Conservation (phyloP, 2,888 invertebrate genomes). For the Dynastes hyllus region DNA sequence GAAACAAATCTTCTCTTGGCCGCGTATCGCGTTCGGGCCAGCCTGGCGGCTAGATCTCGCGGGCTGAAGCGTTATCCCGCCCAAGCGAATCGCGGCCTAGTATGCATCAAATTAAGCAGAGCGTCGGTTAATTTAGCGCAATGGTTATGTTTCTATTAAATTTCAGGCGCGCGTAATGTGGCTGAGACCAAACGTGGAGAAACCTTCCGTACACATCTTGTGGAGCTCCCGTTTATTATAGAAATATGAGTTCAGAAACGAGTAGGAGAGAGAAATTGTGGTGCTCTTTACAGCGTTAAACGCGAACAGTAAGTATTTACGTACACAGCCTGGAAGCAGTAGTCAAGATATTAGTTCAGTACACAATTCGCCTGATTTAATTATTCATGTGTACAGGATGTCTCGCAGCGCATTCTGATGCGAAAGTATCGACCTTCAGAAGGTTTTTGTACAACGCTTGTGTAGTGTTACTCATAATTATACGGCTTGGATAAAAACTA, state of each 20-base stretch:
- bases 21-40: neutral
- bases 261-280: neutral
- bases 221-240: neutral
- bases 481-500: too few relatives aligned
- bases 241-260: neutral
- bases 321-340: neutral
- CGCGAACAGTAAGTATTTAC: neutral
- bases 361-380: too few relatives aligned
- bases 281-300: neutral
- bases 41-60: neutral
- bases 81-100: neutral
- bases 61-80: neutral
- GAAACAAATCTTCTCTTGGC: constrained; percentile 3
- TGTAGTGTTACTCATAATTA: too few relatives aligned
- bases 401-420: too few relatives aligned
- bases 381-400: too few relatives aligned
- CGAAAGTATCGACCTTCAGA: too few relatives aligned
- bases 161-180: constrained; percentile 9
- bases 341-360: neutral
- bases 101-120: constrained; percentile 41
- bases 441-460: too few relatives aligned
- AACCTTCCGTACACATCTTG: neutral
- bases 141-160: constrained; percentile 45
- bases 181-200: neutral
- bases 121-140: constrained; percentile 38